Evolutionary conservation across 2,113 vertebrate genomes (phyloP).

Genomic region (Trematomus loennbergii): DNA sequence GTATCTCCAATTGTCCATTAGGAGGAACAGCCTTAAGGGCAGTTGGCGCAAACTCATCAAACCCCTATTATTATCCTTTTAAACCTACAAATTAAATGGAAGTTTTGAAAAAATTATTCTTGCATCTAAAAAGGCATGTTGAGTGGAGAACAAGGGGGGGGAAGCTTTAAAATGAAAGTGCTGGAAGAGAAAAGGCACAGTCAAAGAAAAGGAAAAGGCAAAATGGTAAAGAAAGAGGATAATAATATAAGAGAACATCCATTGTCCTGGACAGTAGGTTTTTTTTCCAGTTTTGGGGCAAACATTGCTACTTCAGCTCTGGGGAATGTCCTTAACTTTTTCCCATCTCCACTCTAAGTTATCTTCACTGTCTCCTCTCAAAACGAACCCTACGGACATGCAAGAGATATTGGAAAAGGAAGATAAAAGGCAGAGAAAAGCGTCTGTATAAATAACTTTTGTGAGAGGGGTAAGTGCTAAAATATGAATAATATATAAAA

Average conservation of each 20-base stretch:
- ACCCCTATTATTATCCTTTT: constrained; percentile 11
- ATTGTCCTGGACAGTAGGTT: not conserved
- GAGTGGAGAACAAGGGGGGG: not conserved
- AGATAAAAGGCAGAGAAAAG: constrained; percentile 22
- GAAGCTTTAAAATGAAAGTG: not conserved
- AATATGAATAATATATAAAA: constrained; percentile 28
- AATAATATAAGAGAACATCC: not conserved
- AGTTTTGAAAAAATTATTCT: constrained; percentile 22
- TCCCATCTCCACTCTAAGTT: not conserved
- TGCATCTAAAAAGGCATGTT: not conserved
- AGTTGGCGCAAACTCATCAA: constrained; percentile 5
- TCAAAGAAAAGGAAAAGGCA: not conserved
- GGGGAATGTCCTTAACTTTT: not conserved
- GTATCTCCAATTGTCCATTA: constrained; percentile 17
- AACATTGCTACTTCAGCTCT: not conserved
- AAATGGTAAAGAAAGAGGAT: not conserved
- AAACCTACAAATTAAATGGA: constrained; percentile 25
- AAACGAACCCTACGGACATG: constrained; percentile 16
- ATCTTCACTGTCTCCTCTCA: not conserved
- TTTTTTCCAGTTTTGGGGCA: not conserved
- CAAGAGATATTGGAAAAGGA: constrained; percentile 27
- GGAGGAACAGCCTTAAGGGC: constrained; percentile 1
- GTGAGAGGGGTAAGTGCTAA: not conserved
- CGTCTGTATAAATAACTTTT: not conserved
- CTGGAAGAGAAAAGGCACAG: constrained; percentile 1